Base-by-base conservation (phyloP, 2,888 invertebrate genomes). In the Cyrtodaria siliqua region DNA sequence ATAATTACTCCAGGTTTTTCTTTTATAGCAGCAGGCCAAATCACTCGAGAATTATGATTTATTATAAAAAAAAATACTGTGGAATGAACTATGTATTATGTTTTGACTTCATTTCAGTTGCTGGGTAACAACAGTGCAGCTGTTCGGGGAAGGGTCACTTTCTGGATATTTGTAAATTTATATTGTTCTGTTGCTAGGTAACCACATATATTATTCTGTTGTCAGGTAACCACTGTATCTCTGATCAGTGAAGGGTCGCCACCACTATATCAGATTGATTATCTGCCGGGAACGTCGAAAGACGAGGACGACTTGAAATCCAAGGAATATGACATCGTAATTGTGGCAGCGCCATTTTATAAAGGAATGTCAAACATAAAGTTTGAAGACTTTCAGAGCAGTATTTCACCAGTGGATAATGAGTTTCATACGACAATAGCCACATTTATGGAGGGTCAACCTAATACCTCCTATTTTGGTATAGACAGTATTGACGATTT, bases 331-430 rank as follows among this genome's bases (percentile, higher is more conserved):
- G 95, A 95, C 83, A 92, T 94, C 68, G 94, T 95, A 1, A 93
- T 95, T 50, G 79, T 95, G 20, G 95, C 95, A 18, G 89, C 94
- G 29, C 95, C 95, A 0, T 89, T 95, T 42, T 87, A 93, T 66
- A 62, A 78, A 29, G 76, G 74, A 27, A 40, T 79, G 92, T 44
- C 88, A 84, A 86, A 89, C 14, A 94, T 95, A 23, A 82, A 90
- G 56, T 95, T 95, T 87, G 91, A 91, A 56, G 93, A 92, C 56
- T 93, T 94, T 91, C 88, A 91, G 16, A 72, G 63, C 12, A 76
- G 80, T 3, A 75, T 90, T n/a, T 50, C 70, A 38, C 79, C 82
- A 27, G 82, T 86, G 2, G 61, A 83, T n/a, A 66, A 81, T 18
- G 67, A 82, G 91, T 94, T 84, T 86, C 95, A 95, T 85, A 92